Evolutionary conservation across 2,797 vertebrate genomes (phyloP), one percentile per base, ranked within the genome.

Genomic region (Vireo griseus): DNA sequence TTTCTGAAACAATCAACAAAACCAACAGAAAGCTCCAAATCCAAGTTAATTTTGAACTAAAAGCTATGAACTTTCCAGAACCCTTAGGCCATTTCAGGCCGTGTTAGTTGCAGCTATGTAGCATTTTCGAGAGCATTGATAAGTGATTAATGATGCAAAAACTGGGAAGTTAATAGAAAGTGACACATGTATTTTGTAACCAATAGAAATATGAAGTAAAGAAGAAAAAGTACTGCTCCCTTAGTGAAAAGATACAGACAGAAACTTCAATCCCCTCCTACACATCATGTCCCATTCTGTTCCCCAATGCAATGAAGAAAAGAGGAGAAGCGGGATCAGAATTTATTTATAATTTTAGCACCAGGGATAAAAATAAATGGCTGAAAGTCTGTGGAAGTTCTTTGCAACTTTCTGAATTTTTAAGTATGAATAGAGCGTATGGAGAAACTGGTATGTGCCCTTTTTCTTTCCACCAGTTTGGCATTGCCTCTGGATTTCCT

Each of bases 351-450:
- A 50, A 66, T 75, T 96, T 89, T 95, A 55, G 40, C 50, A 48
- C 2, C 40, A 65, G 51, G 7, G 55, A 48, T 58, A 50, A 92
- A 85, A 87, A 72, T 62, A 94, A 88, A 57, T 18, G 26, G 31
- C 51, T 71, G 28, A 52, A 93, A 59, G 21, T 51, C 11, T 65
- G 13, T 37, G 42, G 35, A 86, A 52, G 72, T 61, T 61, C 55
- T 78, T 54, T 57, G 44, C 14, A 26, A 79, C 77, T 94, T 95
- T 95, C 75, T 85, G 9, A 77, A 84, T 74, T 94, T 96, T 59
- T 47, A 61, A 62, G 29, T 81, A 72, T 4, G 7, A 59, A 22
- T 26, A 62, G 47, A 35, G 12, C 45, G 39, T 72, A 37, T 51
- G 29, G 33, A 79, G 26, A 76, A 79, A 84, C 52, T 39, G 14